Conservation (phyloP, 2,797 vertebrate genomes). For the Peromyscus aztecus region DNA sequence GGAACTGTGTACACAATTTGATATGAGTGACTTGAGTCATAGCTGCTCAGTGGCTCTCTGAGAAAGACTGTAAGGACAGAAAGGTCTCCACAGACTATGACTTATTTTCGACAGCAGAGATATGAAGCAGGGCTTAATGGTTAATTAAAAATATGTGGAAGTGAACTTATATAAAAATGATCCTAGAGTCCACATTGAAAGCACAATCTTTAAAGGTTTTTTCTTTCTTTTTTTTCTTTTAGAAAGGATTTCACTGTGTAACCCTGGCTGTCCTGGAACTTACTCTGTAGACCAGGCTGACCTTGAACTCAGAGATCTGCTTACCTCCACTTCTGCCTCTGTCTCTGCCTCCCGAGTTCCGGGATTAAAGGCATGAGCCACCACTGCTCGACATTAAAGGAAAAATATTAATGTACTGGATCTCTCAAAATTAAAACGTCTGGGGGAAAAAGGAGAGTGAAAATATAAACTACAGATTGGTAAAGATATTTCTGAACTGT, state of each 20-base stretch:
- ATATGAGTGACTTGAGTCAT: background rate
- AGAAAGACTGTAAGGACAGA: constrained; percentile 27
- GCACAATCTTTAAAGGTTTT: background rate
- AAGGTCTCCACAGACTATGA: background rate
- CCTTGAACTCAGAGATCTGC: background rate
- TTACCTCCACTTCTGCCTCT: background rate
- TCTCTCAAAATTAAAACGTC: constrained; percentile 46
- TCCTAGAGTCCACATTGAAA: background rate
- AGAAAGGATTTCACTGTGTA: background rate
- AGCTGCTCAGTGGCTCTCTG: background rate
- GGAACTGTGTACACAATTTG: background rate
- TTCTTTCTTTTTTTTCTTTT: background rate
- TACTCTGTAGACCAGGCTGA: background rate
- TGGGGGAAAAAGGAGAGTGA: background rate
- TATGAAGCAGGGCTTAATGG: background rate
- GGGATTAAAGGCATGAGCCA: background rate
- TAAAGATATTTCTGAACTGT: constrained; percentile 24
- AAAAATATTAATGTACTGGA: background rate
- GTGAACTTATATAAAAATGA: background rate
- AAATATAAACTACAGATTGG: background rate
- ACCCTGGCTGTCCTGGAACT: background rate
- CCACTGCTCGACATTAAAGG: background rate
- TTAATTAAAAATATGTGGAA: constrained; percentile 27
- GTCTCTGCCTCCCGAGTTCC: background rate
- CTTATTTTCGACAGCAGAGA: background rate